Evolutionary conservation across 2,888 invertebrate genomes (phyloP), one percentile per base, ranked within the genome.

Genomic region (Galerucella calmariensis): DNA sequence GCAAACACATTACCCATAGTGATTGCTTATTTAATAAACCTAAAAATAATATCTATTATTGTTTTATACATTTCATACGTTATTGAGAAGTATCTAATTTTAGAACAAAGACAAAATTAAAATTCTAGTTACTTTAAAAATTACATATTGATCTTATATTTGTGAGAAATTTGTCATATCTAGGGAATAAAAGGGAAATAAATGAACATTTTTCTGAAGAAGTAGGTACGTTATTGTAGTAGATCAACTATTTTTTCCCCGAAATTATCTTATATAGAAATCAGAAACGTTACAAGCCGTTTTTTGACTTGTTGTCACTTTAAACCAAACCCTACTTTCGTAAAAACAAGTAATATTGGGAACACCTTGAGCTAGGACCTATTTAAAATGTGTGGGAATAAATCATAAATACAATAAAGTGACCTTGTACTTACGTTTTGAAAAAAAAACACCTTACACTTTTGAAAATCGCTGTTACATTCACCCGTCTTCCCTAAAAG

Each of bases 1-100:
- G 96, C 94, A 90, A 99, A 97, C 90, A 97, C 93, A 91, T 97
- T 97, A 91, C 99, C 98, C 99, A 99, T 99, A 90, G 89, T 93
- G 90, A 88, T 88, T 89, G 88, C 88, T 90, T 86, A 86, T 79
- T 61, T 81, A 82, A 81, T 82, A 82, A 83, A 86, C 84, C 85
- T 85, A 79, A 76, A 85, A 84, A 74, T 59, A 63, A 77, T 12
- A 56, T 24, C 20, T 12, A 44, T 41, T 48, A n/a, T 20, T 16
- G 62, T 62, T 61, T 20, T 14, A 61, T 66, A 66, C 24, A 44
- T 16, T n/a, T 69, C 53, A 73, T 69, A 56, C 65, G 53, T 73
- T 58, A 51, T 67, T 68, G 69, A 69, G 69, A 63, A 62, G 56
- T 74, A 65, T 75, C 79, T 83, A 84, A 79, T 82, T 82, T 81